Percentiles rank a stretch among this genome's conserved stretches.
phyloP scores from a whole-genome alignment of 2,888 invertebrate genomes.

The Drosophila tripunctata region DNA sequence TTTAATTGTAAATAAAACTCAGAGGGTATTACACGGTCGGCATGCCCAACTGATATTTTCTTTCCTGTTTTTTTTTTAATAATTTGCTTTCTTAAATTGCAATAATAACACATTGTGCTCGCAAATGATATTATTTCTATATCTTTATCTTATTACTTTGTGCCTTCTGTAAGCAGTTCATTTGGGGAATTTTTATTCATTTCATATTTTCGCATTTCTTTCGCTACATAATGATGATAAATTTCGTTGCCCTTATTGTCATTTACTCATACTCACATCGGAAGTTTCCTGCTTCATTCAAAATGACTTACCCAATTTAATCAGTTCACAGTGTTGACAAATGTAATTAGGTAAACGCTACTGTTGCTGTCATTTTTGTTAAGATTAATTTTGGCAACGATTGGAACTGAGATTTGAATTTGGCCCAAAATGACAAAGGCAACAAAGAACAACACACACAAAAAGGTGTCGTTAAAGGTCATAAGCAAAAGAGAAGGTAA shows the following conservation, averaged over 20 bases:
- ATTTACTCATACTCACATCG: conserved; percentile 26
- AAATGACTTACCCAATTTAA: conserved; percentile 26
- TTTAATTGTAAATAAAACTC: too few relatives aligned
- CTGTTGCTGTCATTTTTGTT: conserved; percentile 34
- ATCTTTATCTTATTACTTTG: not conserved
- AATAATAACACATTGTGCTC: too few relatives aligned
- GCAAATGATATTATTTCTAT: too few relatives aligned
- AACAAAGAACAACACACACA: not conserved
- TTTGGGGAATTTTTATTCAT: too few relatives aligned
- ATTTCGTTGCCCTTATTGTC: conserved; percentile 39
- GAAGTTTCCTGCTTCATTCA: not conserved
- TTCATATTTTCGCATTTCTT: conserved; percentile 26
- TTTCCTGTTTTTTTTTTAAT: too few relatives aligned
- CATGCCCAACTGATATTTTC: too few relatives aligned
- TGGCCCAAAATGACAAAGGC: conserved; percentile 8
- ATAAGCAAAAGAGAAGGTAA: not conserved
- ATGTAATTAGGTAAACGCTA: conserved; percentile 57
- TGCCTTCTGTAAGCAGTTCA: not conserved
- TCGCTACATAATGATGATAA: conserved; percentile 63
- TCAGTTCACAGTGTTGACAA: conserved; percentile 64
- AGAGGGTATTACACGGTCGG: too few relatives aligned
- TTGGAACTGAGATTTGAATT: conserved; percentile 21
- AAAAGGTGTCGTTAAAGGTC: conserved; percentile 23
- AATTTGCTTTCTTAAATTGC: too few relatives aligned
- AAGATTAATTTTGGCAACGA: conserved; percentile 37